Percentiles rank a stretch among this genome's conserved stretches.
These are phyloP conservation scores for Geopemphigus sp. DNA, from an alignment of 1,140 invertebrate species.

Conservation along the genomic window DNA sequence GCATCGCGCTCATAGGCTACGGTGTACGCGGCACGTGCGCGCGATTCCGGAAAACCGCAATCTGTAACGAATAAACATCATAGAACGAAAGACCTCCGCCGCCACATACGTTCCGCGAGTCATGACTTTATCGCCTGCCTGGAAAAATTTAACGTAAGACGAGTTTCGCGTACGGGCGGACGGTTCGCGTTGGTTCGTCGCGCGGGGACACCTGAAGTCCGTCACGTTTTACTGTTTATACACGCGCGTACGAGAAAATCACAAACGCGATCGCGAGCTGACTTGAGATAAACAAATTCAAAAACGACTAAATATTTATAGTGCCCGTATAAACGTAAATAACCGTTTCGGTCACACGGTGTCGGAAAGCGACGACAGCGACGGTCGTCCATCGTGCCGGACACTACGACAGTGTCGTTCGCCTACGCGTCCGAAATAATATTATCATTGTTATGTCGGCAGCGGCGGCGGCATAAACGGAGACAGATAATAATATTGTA, in stretches of 20 bases:
- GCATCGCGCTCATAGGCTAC: no score
- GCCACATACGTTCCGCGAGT: no score
- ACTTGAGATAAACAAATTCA: not conserved
- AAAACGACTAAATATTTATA: not conserved
- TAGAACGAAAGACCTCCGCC: no score
- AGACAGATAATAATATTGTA: not conserved
- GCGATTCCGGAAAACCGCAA: no score
- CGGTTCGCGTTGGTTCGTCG: not conserved
- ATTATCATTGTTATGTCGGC: no score
- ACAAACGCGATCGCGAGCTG: not conserved
- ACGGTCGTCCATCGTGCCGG: no score
- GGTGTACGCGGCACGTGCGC: no score
- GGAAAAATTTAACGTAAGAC: no score
- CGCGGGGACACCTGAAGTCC: not conserved
- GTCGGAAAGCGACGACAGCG: not conserved
- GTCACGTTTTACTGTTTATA: conserved; percentile 9
- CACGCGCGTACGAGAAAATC: not conserved
- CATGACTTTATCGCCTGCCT: no score
- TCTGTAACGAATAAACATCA: no score
- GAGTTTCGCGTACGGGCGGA: no score
- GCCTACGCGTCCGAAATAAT: not conserved
- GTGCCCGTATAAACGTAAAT: not conserved
- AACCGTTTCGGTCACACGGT: conserved; percentile 40
- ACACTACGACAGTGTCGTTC: not conserved
- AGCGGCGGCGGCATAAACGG: no score